Percentiles rank a stretch among this genome's conserved stretches.
These are phyloP conservation scores for Ophraella communa DNA, from an alignment of 2,888 invertebrate genomes.

Conservation along the genomic window DNA sequence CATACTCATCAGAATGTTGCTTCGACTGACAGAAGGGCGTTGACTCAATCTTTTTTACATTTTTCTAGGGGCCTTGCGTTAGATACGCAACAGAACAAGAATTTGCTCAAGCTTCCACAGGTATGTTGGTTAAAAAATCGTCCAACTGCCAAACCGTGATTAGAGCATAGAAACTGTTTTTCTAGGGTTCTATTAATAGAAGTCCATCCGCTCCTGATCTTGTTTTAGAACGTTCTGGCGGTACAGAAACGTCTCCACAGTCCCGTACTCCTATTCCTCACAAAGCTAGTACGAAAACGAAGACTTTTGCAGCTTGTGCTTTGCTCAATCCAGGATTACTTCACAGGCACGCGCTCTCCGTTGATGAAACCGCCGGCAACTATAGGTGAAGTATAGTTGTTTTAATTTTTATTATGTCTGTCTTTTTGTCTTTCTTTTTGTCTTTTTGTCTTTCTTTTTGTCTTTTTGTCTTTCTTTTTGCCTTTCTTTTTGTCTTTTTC, in stretches of 20 bases:
- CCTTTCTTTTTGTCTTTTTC: too few relatives aligned
- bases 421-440: too few relatives aligned
- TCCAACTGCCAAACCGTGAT: too few relatives aligned
- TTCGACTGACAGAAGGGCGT: slow-evolving; percentile 50
- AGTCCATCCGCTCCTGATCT: slow-evolving; percentile 70
- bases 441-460: too few relatives aligned
- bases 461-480: too few relatives aligned
- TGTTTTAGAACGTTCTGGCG: slow-evolving; percentile 54
- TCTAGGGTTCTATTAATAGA: slow-evolving; percentile 56
- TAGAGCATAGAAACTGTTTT: not conserved
- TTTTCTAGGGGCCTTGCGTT: slow-evolving; percentile 61
- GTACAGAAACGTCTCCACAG: slow-evolving; percentile 46
- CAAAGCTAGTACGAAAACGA: slow-evolving; percentile 34
- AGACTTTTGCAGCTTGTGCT: slow-evolving; percentile 61
- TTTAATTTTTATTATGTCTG: too few relatives aligned
- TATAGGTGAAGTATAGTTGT: slow-evolving; percentile 53
- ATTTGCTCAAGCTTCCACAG: slow-evolving; percentile 52
- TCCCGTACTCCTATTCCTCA: slow-evolving; percentile 31
- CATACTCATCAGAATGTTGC: slow-evolving; percentile 27
- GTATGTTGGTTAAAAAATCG: slow-evolving; percentile 20
- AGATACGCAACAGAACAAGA: slow-evolving; percentile 48
- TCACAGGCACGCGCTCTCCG: slow-evolving; percentile 81
- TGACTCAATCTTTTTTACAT: slow-evolving; percentile 62
- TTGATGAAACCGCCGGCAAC: slow-evolving; percentile 71
- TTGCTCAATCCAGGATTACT: slow-evolving; percentile 70